A percentile compares a stretch with the other conserved stretches of the same genome.
Conservation (phyloP, 2,888 invertebrate species). For the Phortica magna region DNA sequence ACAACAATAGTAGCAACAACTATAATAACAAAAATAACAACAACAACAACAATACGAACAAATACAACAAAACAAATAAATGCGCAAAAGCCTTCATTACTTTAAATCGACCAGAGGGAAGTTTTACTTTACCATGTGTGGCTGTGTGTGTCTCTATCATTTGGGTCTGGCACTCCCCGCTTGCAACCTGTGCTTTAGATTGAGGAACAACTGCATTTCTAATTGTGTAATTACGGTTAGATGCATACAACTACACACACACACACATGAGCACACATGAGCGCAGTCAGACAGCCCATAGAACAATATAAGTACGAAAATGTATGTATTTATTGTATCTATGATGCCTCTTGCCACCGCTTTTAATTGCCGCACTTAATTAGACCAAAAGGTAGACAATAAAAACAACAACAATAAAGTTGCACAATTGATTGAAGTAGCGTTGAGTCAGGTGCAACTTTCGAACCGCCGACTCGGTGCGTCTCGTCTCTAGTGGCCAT, state of each 20-base stretch:
- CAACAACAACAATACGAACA: neutral
- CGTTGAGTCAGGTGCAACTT: neutral
- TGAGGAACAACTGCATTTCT: conserved; percentile 21
- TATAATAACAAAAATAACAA: neutral
- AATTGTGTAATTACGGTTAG: conserved; percentile 27
- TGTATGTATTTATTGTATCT: conserved; percentile 3
- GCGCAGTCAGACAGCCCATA: neutral
- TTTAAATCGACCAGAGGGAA: neutral
- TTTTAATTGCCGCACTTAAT: conserved; percentile 28
- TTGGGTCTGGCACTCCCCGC: neutral
- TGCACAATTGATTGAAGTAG: neutral
- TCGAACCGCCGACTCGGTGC: neutral
- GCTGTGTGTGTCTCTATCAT: neutral
- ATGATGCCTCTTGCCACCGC: neutral
- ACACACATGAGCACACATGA: neutral
- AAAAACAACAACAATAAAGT: neutral
- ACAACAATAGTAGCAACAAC: neutral
- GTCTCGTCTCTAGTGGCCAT: neutral
- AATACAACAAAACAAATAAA: neutral
- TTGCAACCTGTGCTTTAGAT: neutral
- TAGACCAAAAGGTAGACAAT: neutral
- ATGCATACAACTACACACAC: neutral
- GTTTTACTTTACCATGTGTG: neutral
- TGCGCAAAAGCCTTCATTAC: neutral
- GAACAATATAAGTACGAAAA: neutral